Conservation (phyloP, 2,113 vertebrate species). For the Oenanthe oenanthe region DNA sequence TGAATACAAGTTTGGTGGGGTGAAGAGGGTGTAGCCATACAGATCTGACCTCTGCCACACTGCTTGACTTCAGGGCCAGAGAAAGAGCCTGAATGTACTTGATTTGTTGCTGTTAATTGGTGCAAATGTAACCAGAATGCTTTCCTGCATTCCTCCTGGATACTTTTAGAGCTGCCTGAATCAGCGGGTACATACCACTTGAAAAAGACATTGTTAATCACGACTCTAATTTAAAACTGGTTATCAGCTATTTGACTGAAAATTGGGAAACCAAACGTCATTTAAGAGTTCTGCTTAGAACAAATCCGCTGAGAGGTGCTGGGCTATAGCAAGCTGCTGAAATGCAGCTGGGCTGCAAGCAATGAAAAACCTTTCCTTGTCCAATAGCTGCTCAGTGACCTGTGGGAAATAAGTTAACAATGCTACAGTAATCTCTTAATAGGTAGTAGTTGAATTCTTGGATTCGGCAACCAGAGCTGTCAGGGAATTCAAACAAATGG, state of each 20-base stretch:
- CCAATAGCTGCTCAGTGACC: background rate
- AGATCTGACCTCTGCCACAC: background rate
- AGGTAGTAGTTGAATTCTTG: background rate
- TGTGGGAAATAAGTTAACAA: background rate
- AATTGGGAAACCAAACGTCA: background rate
- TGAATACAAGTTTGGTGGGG: background rate
- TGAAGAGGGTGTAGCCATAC: background rate
- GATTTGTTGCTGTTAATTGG: background rate
- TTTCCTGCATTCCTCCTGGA: background rate
- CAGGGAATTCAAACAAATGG: conserved; percentile 1
- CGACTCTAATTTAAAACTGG: background rate
- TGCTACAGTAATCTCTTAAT: background rate
- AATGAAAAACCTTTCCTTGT: background rate
- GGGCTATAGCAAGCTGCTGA: background rate
- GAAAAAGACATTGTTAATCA: background rate
- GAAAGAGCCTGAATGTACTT: background rate
- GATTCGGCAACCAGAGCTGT: background rate
- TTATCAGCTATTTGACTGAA: background rate
- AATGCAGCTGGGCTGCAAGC: background rate
- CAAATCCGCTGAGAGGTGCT: background rate
- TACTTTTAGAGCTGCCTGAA: background rate
- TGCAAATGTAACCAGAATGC: background rate
- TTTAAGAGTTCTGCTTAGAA: background rate
- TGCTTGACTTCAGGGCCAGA: background rate
- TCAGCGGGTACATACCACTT: background rate